Base-by-base conservation (phyloP, 2,797 vertebrate genomes). In the Halcyon leucocephala region DNA sequence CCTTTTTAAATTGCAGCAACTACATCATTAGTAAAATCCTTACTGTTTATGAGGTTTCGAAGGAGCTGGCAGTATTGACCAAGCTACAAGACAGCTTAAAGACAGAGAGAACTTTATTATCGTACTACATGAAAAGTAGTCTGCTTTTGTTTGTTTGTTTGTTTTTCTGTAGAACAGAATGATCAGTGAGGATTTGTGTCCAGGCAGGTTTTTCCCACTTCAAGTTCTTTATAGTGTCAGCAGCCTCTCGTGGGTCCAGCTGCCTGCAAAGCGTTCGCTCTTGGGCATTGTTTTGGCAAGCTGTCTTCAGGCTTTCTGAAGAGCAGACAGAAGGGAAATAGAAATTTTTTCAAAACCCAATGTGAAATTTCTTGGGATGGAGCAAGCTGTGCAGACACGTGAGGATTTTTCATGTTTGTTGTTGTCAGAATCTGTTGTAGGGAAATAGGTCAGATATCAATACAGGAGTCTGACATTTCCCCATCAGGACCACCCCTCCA, bases 201-300 rank as follows among this genome's bases (percentile, higher is more conserved):
- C 37, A 61, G 12, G 11, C 33, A 46, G 37, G 42, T 58, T 93
- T 81, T 3, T 21, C 7, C 15, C 2, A 5, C 24, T 39, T 15
- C 13, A 31, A 35, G 10, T 71, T 86, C 20, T 86, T 77, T 78
- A 24, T 29, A 29, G 1, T 9, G 10, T 51, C 52, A 37, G 11
- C 78, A 51, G 33, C 6, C 8, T 74, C 14, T 66, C 0, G 0
- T 0, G 3, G 62, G 25, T 55, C 26, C 0, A 2, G 21, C 62
- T 84, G 48, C 51, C 22, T 51, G 19, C 54, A 66, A 19, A 55
- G 31, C 3, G 0, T 69, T 74, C 2, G 0, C n/a, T 87, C 37
- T 33, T 41, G 29, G 5, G 1, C 58, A n/a, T 57, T 64, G 19
- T 49, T 73, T 58, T 69, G 33, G 25, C 29, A 84, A 69, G 22